Evolutionary conservation across 2,797 vertebrate species (phyloP), one percentile per base, ranked within the genome.

Genomic region (Crypturellus tataupa): DNA sequence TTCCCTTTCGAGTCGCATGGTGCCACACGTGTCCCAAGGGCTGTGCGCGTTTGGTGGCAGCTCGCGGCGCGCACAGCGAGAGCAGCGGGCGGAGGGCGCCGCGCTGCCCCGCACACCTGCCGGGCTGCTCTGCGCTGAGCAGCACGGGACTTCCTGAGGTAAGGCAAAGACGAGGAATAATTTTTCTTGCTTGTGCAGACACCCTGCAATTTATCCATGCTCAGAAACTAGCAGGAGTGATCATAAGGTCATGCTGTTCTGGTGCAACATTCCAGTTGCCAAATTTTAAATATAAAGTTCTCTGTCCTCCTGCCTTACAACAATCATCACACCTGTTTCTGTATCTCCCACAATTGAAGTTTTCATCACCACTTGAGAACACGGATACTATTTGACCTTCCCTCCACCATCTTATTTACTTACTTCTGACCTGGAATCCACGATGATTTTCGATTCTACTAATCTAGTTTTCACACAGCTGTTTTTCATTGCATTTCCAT

Each of bases 401-500:
- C 63, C 77, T 87, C 72, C 91, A 80, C 73, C 56, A 93, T 90
- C 93, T 96, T 96, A 96, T 96, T 96, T 96, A 94, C 70, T 89
- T 96, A 93, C 88, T 97, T 97, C 97, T 96, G 94, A 97, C 93
- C 93, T 88, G 67, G 68, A 95, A 94, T 91, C 83, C 79, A 85
- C 84, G 65, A 96, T 87, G 95, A 92, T 95, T 97, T 98, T 95
- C 91, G 85, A 7, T 92, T 72, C 69, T 87, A 71, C 84, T 92
- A 95, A 96, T 96, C 93, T 87, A 93, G 73, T 73, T 96, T 93
- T 79, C 84, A 96, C 97, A 97, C 98, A 99, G 98, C 98, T 99
- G 99, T 98, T 99, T 99, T 97, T 98, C 98, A 98, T 98, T 98
- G 98, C 97, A 94, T 95, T 97, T 96, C 97, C 91, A 96, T 98